Evolutionary conservation across 2,888 invertebrate species (phyloP).

Genomic region (Molorchus minor): DNA sequence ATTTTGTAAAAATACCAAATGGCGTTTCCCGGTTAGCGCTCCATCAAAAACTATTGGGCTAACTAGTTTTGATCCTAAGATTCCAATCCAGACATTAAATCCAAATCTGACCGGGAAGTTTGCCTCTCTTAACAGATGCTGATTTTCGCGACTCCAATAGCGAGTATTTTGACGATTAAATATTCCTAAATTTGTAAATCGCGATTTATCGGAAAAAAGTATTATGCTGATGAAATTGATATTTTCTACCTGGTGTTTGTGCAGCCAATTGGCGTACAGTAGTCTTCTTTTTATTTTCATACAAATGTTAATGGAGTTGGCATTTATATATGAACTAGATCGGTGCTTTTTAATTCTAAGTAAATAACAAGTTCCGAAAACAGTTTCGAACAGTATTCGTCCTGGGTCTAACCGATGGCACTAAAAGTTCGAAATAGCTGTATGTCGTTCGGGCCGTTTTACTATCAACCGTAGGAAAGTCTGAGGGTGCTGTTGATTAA

Average conservation of each 20-base stretch:
- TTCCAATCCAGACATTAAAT: neutral
- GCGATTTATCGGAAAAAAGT: neutral
- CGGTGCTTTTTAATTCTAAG: too few species aligned
- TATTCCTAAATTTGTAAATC: neutral
- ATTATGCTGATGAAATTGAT: neutral
- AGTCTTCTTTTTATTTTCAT: neutral
- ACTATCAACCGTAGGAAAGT: too few species aligned
- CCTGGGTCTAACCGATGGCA: too few species aligned
- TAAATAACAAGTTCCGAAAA: too few species aligned
- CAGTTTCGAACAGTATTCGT: too few species aligned
- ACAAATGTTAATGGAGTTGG: neutral
- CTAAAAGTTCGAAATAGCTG: too few species aligned
- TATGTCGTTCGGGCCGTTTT: too few species aligned
- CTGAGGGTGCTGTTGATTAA: too few species aligned
- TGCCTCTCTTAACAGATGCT: neutral
- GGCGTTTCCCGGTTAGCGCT: too few species aligned
- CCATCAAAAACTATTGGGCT: slow-evolving; percentile 1
- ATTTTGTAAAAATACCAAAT: too few species aligned
- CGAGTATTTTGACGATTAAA: neutral
- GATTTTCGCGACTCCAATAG: neutral
- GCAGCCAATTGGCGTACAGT: neutral
- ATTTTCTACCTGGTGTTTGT: neutral
- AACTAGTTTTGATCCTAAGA: neutral
- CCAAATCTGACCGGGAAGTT: neutral
- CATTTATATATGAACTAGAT: too few species aligned